A percentile compares a stretch with the other conserved stretches of the same genome.
These are phyloP conservation scores for Dione vanillae DNA, from an alignment of 2,888 invertebrate genomes.

Conservation along the genomic window DNA sequence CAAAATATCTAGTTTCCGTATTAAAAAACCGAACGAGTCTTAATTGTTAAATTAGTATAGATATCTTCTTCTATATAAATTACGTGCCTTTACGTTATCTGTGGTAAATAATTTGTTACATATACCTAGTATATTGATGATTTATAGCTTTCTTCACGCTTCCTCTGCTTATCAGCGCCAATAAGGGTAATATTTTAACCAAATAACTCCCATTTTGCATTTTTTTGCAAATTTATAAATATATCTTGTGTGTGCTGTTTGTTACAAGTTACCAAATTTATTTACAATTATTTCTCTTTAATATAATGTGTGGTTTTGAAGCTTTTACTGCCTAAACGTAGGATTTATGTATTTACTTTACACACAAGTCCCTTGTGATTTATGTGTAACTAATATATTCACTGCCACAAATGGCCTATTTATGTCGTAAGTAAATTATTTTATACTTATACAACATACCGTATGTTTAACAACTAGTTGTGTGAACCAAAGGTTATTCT, in stretches of 20 bases:
- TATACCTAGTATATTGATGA: neutral
- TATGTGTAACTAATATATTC: conserved; percentile 42
- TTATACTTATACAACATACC: conserved; percentile 50
- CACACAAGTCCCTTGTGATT: too few relatives aligned
- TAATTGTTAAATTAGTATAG: neutral
- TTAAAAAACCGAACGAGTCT: neutral
- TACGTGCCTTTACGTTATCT: conserved; percentile 20
- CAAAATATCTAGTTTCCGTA: neutral
- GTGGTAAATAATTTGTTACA: conserved; percentile 12
- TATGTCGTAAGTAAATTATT: conserved; percentile 49
- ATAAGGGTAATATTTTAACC: conserved; percentile 24
- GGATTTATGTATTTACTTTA: conserved; percentile 1
- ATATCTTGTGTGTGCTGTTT: neutral
- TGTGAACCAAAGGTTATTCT: conserved; percentile 77
- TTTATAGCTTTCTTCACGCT: conserved; percentile 13
- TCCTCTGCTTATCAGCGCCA: conserved; percentile 24
- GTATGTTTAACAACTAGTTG: conserved; percentile 60
- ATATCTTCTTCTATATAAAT: neutral
- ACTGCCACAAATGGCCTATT: conserved; percentile 76
- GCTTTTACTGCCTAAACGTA: conserved; percentile 13
- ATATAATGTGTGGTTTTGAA: conserved; percentile 5
- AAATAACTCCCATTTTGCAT: neutral
- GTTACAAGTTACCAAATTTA: conserved; percentile 20
- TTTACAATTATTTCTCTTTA: neutral
- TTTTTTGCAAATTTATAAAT: conserved; percentile 1